These are phyloP conservation scores for Zaprionus davidi DNA, from an alignment of 1,140 invertebrate genomes.

Conservation along the genomic window DNA sequence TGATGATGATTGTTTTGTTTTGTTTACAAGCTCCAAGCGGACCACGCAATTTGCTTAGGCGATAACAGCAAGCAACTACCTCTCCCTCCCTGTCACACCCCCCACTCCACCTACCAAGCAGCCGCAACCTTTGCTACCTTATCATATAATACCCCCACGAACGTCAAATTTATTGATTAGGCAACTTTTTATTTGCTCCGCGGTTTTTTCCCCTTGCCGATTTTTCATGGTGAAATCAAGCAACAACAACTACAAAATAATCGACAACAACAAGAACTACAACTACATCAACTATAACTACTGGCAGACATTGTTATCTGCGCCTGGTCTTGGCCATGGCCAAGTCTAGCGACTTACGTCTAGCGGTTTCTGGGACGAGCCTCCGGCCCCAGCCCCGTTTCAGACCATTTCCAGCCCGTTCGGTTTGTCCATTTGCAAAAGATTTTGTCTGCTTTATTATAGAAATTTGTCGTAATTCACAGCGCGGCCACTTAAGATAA, in stretches of 20 bases:
- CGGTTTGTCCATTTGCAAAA: conserved; percentile 58
- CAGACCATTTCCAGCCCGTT: neutral
- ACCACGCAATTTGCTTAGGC: conserved; percentile 70
- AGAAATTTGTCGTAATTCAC: conserved; percentile 83
- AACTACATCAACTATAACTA: conserved; percentile 9
- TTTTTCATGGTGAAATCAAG: conserved; percentile 56
- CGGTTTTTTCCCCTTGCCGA: conserved; percentile 16
- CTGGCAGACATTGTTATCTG: conserved; percentile 65
- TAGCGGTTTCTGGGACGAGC: conserved; percentile 67
- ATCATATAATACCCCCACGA: conserved; percentile 30
- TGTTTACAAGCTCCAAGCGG: conserved; percentile 63
- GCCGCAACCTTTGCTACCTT: conserved; percentile 18
- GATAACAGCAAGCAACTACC: conserved; percentile 41
- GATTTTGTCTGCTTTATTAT: conserved; percentile 82
- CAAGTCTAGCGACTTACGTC: conserved; percentile 44
- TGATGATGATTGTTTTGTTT: conserved; percentile 48
- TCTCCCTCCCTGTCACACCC: neutral
- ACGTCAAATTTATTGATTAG: conserved; percentile 63
- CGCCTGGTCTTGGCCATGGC: conserved; percentile 32
- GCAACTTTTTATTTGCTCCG: conserved; percentile 11
- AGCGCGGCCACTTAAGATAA: conserved; percentile 77
- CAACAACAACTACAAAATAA: conserved; percentile 4
- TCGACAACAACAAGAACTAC: conserved; percentile 17
- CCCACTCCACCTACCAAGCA: neutral
- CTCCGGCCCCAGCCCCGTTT: conserved; percentile 23